Conservation (phyloP, 2,797 vertebrate genomes). For the Chloroceryle amazona region DNA sequence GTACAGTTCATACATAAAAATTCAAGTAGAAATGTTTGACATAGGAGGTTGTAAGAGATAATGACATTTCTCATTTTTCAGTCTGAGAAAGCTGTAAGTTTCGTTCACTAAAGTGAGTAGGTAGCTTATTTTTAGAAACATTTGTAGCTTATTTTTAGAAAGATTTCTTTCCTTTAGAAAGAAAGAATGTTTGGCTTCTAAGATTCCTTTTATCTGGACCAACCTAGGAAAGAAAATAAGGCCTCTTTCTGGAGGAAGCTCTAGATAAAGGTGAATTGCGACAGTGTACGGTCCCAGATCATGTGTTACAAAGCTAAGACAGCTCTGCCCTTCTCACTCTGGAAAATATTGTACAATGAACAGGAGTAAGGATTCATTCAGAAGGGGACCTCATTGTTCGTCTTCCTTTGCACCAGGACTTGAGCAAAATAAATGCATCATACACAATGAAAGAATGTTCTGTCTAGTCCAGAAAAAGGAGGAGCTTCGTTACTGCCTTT, state of each 20-base stretch:
- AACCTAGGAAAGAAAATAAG: neutral
- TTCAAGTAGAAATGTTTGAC: neutral
- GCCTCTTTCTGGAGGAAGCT: neutral
- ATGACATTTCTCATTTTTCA: neutral
- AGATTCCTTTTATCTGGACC: neutral
- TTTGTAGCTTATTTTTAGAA: neutral
- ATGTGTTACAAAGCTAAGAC: neutral
- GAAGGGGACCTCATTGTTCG: neutral
- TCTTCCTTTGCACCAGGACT: neutral
- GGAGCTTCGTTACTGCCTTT: neutral
- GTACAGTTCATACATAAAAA: neutral
- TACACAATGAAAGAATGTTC: neutral
- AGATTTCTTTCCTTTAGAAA: neutral
- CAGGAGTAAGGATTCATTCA: neutral
- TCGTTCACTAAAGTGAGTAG: neutral
- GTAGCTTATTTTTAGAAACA: neutral
- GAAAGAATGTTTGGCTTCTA: neutral
- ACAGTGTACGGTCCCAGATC: neutral
- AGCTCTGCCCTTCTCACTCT: neutral
- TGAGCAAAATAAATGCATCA: accelerated
- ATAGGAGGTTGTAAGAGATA: neutral
- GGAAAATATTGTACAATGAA: neutral
- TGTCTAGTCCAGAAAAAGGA: neutral
- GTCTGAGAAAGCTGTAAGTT: neutral
- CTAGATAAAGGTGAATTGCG: neutral